A percentile compares a stretch with the other conserved stretches of the same genome.
phyloP scores from a whole-genome alignment of 2,888 invertebrate species.

The Panopea generosa region DNA sequence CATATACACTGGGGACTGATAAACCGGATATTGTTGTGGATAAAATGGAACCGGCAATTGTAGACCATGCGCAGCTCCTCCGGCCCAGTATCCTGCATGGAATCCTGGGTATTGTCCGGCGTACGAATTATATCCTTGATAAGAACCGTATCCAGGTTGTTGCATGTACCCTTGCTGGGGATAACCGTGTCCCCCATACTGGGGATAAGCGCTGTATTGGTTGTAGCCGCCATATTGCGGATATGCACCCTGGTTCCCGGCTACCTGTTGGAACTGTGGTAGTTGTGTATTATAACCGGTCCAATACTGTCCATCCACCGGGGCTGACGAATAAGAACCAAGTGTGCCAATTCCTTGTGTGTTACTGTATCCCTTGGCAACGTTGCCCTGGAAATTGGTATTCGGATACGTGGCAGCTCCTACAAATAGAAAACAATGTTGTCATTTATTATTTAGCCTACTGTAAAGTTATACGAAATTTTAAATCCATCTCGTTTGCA shows the following conservation, averaged over 20 bases:
- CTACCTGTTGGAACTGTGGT: background rate
- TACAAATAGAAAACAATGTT: too few relatives aligned
- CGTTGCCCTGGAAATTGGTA: too few relatives aligned
- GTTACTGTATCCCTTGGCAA: slow-evolving; percentile 7
- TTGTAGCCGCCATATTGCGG: background rate
- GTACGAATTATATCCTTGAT: slow-evolving; percentile 13
- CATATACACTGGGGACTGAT: background rate
- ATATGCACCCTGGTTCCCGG: background rate
- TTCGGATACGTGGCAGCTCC: too few relatives aligned
- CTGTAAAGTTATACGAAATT: too few relatives aligned
- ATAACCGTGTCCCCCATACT: too few relatives aligned
- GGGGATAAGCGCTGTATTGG: too few relatives aligned
- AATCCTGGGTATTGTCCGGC: slow-evolving; percentile 7
- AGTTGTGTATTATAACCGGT: slow-evolving; percentile 1
- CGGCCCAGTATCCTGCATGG: slow-evolving; percentile 7
- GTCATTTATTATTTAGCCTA: too few relatives aligned
- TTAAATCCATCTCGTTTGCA: too few relatives aligned
- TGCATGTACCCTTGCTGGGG: slow-evolving; percentile 2
- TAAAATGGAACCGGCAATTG: too few relatives aligned
- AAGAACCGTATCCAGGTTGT: slow-evolving; percentile 1
- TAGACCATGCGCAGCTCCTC: background rate
- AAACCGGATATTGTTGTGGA: slow-evolving; percentile 3
- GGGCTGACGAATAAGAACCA: slow-evolving; percentile 5
- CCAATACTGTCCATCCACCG: slow-evolving; percentile 9
- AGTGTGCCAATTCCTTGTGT: background rate